Conservation (phyloP, 2,113 vertebrate species). For the Sus scrofa region DNA sequence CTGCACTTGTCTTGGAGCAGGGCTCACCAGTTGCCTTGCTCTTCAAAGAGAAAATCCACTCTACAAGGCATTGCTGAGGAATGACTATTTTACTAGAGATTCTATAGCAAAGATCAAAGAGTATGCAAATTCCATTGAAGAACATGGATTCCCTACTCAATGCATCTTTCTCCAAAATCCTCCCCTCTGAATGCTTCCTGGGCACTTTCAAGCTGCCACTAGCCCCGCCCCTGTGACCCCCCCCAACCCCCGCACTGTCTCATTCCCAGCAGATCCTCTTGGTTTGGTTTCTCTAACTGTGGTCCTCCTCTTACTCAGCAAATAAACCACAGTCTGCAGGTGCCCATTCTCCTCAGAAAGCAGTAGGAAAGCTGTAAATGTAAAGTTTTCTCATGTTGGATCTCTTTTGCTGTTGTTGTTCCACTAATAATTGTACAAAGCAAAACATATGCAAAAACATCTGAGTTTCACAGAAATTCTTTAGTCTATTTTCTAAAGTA, state of each 20-base stretch:
- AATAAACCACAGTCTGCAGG: background rate
- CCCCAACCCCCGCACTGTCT: background rate
- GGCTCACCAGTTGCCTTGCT: background rate
- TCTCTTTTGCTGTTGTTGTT: background rate
- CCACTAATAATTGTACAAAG: background rate
- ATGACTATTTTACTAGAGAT: background rate
- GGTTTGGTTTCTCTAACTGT: accelerated
- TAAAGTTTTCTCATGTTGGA: background rate
- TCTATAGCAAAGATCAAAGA: background rate
- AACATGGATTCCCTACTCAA: background rate
- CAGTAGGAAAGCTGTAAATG: background rate
- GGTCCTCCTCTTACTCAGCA: background rate
- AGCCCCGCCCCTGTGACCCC: no score
- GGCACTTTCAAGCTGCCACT: background rate
- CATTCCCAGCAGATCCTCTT: accelerated
- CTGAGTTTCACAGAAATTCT: background rate
- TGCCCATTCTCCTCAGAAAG: background rate
- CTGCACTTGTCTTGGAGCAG: accelerated
- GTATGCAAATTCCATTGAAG: accelerated
- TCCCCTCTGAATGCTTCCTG: background rate
- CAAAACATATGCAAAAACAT: background rate
- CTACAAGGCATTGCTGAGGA: background rate
- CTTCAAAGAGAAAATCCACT: background rate
- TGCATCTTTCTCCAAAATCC: accelerated
- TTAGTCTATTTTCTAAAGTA: background rate